A percentile compares a stretch with the other conserved stretches of the same genome.
These are phyloP conservation scores for Tinea semifulvella DNA, from an alignment of 2,888 invertebrate genomes.

Conservation along the genomic window DNA sequence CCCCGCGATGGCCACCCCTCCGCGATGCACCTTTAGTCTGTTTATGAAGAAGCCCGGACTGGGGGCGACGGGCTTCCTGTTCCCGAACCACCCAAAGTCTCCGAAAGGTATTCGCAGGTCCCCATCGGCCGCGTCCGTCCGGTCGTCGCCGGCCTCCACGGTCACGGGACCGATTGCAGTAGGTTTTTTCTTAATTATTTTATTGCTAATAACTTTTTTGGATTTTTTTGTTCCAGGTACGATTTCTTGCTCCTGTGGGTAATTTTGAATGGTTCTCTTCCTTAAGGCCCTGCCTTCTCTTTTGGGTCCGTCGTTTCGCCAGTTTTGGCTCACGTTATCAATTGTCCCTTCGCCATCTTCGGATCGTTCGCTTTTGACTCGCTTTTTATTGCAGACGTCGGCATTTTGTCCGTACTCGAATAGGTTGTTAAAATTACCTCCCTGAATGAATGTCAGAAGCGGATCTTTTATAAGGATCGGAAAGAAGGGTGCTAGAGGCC, in stretches of 20 bases:
- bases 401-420: conserved; percentile 68
- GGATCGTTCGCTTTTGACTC: not conserved
- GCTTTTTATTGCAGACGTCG: conserved; percentile 54
- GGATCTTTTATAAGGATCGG: conserved; percentile 69
- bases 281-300: conserved; percentile 33
- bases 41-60: conserved; percentile 75
- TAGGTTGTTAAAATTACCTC: conserved; percentile 62
- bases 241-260: conserved; percentile 28
- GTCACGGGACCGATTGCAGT: conserved; percentile 18
- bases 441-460: conserved; percentile 50
- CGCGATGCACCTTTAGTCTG: conserved; percentile 73
- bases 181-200: conserved; percentile 11
- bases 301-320: conserved; percentile 2
- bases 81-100: conserved; percentile 35
- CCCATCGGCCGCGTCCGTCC: conserved; percentile 31
- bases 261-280: conserved; percentile 37
- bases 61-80: conserved; percentile 39
- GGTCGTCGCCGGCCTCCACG: conserved; percentile 20
- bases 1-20: conserved; percentile 83
- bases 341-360: not conserved
- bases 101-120: conserved; percentile 36
- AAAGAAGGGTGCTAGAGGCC: conserved; percentile 63
- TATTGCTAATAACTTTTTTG: conserved; percentile 31
- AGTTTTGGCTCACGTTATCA: conserved; percentile 11
- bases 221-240: conserved; percentile 26